Percentiles rank a stretch among this genome's conserved stretches.
phyloP scores from a whole-genome alignment of 2,888 invertebrate species.

The Nebria brevicollis region DNA sequence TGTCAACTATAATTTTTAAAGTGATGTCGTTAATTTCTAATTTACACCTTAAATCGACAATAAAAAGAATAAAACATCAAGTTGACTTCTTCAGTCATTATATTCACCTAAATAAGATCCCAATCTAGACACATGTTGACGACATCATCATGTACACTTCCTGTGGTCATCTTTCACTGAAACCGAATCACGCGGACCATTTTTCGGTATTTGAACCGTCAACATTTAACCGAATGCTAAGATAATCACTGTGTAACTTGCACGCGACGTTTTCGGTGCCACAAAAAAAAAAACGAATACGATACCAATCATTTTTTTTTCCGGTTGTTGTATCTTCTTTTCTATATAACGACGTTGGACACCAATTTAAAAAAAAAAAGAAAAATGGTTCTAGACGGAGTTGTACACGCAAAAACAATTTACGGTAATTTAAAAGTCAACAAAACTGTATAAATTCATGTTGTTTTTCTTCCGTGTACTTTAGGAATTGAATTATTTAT shows the following conservation, averaged over 20 bases:
- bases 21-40: background rate
- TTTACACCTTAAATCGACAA: background rate
- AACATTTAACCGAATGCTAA: background rate
- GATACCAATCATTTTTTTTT: background rate
- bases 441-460: background rate
- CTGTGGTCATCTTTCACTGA: background rate
- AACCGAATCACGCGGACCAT: background rate
- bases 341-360: background rate
- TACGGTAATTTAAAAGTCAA: conserved; percentile 1
- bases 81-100: background rate
- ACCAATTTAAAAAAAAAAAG: background rate
- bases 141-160: background rate
- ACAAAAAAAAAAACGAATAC: background rate
- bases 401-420: background rate
- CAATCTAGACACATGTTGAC: background rate
- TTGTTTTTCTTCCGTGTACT: background rate
- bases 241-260: background rate
- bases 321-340: background rate
- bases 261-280: background rate
- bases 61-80: background rate
- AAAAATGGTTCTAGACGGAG: background rate
- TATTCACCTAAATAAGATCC: background rate
- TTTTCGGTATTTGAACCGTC: background rate
- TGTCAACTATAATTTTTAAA: background rate
- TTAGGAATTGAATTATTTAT: background rate